Percentiles rank a stretch among this genome's conserved stretches.
These are phyloP conservation scores for Phyllopteryx taeniolatus DNA, from an alignment of 2,113 vertebrate species.

Conservation along the genomic window DNA sequence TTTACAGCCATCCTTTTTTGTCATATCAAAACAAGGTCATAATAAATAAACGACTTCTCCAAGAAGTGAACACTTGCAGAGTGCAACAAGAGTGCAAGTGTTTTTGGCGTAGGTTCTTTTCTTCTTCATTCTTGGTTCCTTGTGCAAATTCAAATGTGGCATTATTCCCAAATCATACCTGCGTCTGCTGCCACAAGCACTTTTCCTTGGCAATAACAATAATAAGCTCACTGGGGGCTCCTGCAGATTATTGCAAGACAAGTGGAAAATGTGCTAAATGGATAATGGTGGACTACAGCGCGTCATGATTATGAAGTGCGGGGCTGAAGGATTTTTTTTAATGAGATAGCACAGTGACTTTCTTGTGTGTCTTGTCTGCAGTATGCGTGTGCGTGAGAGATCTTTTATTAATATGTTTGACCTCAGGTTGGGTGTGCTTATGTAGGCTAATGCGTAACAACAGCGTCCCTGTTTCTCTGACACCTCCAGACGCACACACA, in stretches of 20 bases:
- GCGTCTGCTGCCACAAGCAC: constrained; percentile 58
- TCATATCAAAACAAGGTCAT: not conserved
- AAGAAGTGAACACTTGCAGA: constrained; percentile 1
- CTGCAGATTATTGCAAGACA: constrained; percentile 66
- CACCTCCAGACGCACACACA: constrained; percentile 63
- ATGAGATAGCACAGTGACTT: constrained; percentile 76
- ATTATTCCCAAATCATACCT: constrained; percentile 43
- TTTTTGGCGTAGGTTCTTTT: not conserved
- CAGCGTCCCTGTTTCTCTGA: constrained; percentile 84
- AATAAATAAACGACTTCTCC: constrained; percentile 8
- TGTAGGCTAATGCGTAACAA: constrained; percentile 84
- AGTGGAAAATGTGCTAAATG: constrained; percentile 70
- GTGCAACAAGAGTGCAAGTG: constrained; percentile 8
- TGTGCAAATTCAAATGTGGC: constrained; percentile 31
- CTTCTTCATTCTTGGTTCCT: constrained; percentile 22
- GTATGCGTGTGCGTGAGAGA: constrained; percentile 73
- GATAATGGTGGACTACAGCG: constrained; percentile 55
- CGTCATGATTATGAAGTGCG: constrained; percentile 63
- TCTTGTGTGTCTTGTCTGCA: constrained; percentile 23
- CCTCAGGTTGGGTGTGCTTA: constrained; percentile 83
- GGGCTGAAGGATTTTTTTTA: constrained; percentile 75
- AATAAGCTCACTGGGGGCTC: constrained; percentile 68
- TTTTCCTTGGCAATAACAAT: constrained; percentile 66
- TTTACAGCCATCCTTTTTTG: constrained; percentile 23
- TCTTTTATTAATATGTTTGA: constrained; percentile 96